These are phyloP conservation scores for Notospermus geniculatus DNA, from an alignment of 1,140 invertebrate species.

Conservation along the genomic window DNA sequence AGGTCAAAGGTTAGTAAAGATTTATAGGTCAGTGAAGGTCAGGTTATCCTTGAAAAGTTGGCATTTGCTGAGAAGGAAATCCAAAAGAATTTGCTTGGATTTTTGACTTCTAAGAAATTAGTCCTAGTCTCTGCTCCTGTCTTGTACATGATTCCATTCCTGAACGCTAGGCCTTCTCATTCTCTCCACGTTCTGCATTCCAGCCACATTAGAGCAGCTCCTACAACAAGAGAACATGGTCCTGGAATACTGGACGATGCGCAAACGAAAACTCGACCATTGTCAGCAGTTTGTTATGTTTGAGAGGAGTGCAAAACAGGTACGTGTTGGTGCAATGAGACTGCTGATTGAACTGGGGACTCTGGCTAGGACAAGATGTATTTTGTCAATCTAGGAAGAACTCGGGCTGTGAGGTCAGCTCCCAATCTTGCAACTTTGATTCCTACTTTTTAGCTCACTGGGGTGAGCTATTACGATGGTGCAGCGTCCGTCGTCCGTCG, in stretches of 20 bases:
- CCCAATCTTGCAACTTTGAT: too few species aligned
- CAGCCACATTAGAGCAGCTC: conserved; percentile 85
- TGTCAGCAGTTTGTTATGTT: conserved; percentile 88
- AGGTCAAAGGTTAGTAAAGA: conserved; percentile 69
- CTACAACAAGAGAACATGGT: conserved; percentile 92
- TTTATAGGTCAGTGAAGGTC: too few species aligned
- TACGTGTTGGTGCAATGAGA: too few species aligned
- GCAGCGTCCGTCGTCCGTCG: too few species aligned
- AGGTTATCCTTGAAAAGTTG: background rate
- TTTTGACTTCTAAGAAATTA: too few species aligned
- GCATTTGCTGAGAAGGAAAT: background rate
- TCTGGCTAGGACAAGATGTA: too few species aligned
- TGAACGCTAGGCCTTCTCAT: conserved; percentile 1
- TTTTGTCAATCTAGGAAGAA: too few species aligned
- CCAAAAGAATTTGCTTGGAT: background rate
- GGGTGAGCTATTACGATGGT: too few species aligned
- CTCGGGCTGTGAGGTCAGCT: too few species aligned
- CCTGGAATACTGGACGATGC: conserved; percentile 90
- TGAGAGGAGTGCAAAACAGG: conserved; percentile 56
- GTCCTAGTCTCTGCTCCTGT: background rate
- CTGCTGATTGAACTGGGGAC: background rate
- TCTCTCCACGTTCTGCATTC: conserved; percentile 17
- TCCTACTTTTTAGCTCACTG: too few species aligned
- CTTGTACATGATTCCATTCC: background rate
- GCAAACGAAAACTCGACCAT: conserved; percentile 94